A percentile compares a stretch with the other conserved stretches of the same genome.
These are phyloP conservation scores for Daboia siamensis DNA, from an alignment of 2,113 vertebrate genomes.

Conservation along the genomic window DNA sequence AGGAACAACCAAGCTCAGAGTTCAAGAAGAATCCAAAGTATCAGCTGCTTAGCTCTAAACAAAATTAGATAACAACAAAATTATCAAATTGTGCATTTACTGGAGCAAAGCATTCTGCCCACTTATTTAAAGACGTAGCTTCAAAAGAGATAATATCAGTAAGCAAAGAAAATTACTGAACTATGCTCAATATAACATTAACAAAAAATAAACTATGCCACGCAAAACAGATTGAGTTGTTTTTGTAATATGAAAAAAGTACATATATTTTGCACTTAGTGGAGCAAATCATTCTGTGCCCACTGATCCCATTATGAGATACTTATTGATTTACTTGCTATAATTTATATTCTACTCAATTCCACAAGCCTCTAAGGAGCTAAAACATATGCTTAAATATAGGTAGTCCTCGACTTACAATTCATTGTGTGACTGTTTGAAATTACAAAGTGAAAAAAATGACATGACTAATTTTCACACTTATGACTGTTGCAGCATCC, in stretches of 20 bases:
- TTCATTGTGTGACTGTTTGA: neutral
- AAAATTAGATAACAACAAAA: neutral
- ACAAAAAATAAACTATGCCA: neutral
- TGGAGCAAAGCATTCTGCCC: neutral
- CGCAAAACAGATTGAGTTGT: neutral
- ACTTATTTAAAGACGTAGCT: neutral
- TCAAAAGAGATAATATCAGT: neutral
- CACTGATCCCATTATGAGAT: neutral
- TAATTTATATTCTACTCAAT: neutral
- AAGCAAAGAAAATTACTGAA: neutral
- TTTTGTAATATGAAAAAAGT: neutral
- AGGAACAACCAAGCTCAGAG: neutral
- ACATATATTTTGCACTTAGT: neutral
- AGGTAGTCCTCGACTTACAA: neutral
- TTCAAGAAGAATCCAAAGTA: neutral
- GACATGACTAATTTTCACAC: neutral
- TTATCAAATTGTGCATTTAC: neutral
- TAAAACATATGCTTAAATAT: neutral
- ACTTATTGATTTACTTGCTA: neutral
- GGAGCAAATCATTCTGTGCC: neutral
- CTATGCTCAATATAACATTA: neutral
- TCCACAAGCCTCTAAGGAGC: neutral
- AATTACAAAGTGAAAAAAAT: neutral
- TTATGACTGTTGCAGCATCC: neutral
- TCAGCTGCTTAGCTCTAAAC: neutral